Evolutionary conservation across 2,888 invertebrate genomes (phyloP).

Genomic region (Brachypalpus laphriformis): DNA sequence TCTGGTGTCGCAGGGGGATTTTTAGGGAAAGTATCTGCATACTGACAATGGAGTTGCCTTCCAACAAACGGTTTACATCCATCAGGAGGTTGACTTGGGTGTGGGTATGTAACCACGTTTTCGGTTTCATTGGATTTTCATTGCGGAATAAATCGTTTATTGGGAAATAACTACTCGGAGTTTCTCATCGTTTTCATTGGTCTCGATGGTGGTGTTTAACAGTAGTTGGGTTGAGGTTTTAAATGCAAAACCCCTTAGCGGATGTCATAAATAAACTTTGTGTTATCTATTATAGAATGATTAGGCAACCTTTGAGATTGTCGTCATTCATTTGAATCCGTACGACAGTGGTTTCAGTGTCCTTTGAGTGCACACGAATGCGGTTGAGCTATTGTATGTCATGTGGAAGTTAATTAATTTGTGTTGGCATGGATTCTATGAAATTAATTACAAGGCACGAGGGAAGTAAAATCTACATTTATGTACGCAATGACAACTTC

Average conservation of each 20-base stretch:
- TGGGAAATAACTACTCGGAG: neutral
- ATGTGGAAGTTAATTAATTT: neutral
- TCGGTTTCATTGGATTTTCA: conserved; percentile 36
- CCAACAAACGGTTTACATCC: conserved; percentile 13
- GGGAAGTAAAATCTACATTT: neutral
- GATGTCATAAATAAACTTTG: conserved; percentile 11
- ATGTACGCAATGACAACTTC: neutral
- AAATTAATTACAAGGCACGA: neutral
- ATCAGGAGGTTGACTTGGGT: neutral
- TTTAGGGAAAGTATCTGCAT: conserved; percentile 24
- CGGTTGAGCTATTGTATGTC: neutral
- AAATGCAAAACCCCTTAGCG: neutral
- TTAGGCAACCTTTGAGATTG: neutral
- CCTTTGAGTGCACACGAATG: neutral
- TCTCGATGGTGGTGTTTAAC: neutral
- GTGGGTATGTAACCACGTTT: conserved; percentile 18
- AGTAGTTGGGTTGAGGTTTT: neutral
- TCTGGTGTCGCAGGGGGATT: conserved; percentile 61
- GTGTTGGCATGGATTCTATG: neutral
- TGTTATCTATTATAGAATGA: conserved; percentile 8
- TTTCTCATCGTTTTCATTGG: neutral
- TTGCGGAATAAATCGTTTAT: conserved; percentile 18
- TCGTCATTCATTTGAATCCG: conserved; percentile 3
- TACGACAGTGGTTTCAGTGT: neutral
- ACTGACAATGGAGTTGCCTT: conserved; percentile 13